A percentile compares a stretch with the other conserved stretches of the same genome.
Conservation (phyloP, 2,888 invertebrate species). For the Noctua fimbriata region DNA sequence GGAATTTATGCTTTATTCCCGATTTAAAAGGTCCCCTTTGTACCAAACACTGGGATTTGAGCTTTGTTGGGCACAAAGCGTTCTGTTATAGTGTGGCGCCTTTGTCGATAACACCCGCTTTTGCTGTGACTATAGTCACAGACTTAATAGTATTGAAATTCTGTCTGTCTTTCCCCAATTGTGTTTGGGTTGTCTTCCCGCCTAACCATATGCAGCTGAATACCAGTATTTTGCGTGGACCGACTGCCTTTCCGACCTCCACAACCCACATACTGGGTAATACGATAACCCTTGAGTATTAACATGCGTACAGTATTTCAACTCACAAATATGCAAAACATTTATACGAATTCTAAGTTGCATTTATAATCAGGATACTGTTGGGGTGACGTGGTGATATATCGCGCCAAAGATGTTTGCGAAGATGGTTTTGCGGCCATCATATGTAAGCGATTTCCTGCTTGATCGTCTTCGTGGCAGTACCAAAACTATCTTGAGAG, state of each 20-base stretch:
- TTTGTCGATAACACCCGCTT: constrained; percentile 28
- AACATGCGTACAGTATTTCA: not conserved
- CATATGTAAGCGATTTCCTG: too few relatives aligned
- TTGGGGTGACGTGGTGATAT: too few relatives aligned
- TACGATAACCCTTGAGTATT: not conserved
- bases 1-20: constrained; percentile 39
- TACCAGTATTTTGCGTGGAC: not conserved
- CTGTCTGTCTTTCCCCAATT: not conserved
- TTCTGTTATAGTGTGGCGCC: constrained; percentile 19
- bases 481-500: too few relatives aligned
- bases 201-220: not conserved
- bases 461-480: too few relatives aligned
- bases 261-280: not conserved
- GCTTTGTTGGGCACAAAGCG: constrained; percentile 22
- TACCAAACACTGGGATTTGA: constrained; percentile 22
- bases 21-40: constrained; percentile 38
- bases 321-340: not conserved
- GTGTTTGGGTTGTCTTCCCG: not conserved
- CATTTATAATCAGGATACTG: too few relatives aligned
- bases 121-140: not conserved
- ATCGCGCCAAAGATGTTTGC: too few relatives aligned
- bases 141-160: not conserved
- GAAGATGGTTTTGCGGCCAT: too few relatives aligned
- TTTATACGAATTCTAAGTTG: not conserved
- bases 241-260: not conserved